Conservation (phyloP, 2,888 invertebrate species). For the Scaptomyza cyrtandrae region DNA sequence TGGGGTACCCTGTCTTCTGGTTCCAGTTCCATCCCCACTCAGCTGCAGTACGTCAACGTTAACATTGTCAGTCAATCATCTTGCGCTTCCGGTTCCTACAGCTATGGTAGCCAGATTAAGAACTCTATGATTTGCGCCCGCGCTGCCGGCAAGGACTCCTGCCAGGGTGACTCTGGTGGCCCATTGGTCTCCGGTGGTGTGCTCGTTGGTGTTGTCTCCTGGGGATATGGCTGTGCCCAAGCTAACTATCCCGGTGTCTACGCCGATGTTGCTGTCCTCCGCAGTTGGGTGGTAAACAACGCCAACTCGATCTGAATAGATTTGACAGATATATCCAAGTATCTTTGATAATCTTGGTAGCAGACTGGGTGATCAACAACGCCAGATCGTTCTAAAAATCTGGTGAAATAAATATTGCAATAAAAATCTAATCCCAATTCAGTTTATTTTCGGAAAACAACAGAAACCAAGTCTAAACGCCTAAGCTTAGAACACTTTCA, state of each 20-base stretch:
- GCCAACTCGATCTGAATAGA: too few relatives aligned
- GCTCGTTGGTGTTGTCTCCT: constrained; percentile 76
- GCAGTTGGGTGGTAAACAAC: constrained; percentile 21
- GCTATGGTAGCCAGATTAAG: constrained; percentile 49
- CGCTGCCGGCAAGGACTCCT: constrained; percentile 49
- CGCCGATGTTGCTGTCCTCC: neutral
- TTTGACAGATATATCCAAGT: too few relatives aligned
- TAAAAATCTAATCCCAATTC: neutral
- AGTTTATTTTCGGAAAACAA: constrained; percentile 14
- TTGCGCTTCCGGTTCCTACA: constrained; percentile 84
- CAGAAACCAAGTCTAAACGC: constrained; percentile 9
- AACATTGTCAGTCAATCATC: constrained; percentile 79
- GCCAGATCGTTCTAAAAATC: constrained; percentile 34
- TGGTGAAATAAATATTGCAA: constrained; percentile 7
- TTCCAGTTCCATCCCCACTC: constrained; percentile 53
- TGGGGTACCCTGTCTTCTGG: constrained; percentile 72
- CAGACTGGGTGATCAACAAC: constrained; percentile 51
- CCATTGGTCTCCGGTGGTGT: constrained; percentile 60
- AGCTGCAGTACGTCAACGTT: constrained; percentile 84
- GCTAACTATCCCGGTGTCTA: constrained; percentile 65
- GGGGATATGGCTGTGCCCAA: constrained; percentile 77
- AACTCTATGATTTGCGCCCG: constrained; percentile 69
- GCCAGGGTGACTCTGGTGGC: constrained; percentile 80
- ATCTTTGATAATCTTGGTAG: neutral
- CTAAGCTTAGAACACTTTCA: neutral